Percentiles rank a stretch among this genome's conserved stretches.
These are phyloP conservation scores for Drosophila affinis DNA, from an alignment of 2,888 invertebrate species.

Conservation along the genomic window DNA sequence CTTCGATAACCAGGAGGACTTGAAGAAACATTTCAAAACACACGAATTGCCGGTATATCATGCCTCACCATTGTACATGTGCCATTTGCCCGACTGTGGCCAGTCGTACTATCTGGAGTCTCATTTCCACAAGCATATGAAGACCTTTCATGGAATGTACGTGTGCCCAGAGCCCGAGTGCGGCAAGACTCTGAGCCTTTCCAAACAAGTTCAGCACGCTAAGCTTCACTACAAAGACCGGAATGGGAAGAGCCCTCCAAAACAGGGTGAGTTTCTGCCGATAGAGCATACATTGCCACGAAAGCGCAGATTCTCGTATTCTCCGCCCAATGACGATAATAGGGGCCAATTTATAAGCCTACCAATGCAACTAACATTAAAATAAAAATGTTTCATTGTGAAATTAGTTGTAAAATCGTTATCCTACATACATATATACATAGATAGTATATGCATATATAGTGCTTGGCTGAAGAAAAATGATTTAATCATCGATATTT, in stretches of 20 bases:
- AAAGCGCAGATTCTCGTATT: conserved; percentile 1
- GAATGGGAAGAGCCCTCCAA: background rate
- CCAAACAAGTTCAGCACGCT: too few species aligned
- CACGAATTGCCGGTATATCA: background rate
- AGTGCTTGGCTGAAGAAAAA: background rate
- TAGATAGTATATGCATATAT: too few species aligned
- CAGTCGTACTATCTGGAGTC: background rate
- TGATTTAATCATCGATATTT: too few species aligned
- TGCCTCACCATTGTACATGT: background rate
- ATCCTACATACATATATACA: too few species aligned
- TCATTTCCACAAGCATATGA: background rate
- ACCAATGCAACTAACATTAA: conserved; percentile 1
- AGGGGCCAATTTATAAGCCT: conserved; percentile 20
- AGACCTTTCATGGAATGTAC: background rate
- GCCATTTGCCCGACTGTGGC: background rate
- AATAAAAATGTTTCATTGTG: conserved; percentile 12
- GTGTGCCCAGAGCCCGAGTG: background rate
- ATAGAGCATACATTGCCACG: background rate
- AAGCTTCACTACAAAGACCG: too few species aligned
- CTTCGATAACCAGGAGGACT: background rate
- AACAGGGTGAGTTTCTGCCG: background rate
- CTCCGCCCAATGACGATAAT: background rate
- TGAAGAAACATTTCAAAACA: background rate
- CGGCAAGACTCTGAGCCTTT: too few species aligned
- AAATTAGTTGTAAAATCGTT: too few species aligned